phyloP scores from a whole-genome alignment of 2,888 invertebrate genomes.

The Drosophila prostipennis region DNA sequence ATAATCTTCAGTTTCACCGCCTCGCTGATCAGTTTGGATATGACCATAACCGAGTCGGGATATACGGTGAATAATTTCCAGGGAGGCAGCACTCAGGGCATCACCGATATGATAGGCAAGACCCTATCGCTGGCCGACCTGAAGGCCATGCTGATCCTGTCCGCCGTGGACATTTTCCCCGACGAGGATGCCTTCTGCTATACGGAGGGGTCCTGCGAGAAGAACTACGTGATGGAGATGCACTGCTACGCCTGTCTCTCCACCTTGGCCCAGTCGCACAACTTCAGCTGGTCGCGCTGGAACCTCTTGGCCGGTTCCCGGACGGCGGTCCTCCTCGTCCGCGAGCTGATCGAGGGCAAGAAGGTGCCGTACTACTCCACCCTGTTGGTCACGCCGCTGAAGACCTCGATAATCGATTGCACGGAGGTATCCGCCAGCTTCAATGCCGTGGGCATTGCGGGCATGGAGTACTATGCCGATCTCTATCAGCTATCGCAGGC shows the following conservation, averaged over 20 bases:
- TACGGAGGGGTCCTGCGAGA: constrained; percentile 88
- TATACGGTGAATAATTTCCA: constrained; percentile 83
- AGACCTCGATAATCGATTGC: constrained; percentile 88
- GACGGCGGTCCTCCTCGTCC: constrained; percentile 82
- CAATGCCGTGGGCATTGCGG: constrained; percentile 84
- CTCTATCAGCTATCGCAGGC: constrained; percentile 89
- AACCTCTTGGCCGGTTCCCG: constrained; percentile 86
- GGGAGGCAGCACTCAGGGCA: constrained; percentile 82
- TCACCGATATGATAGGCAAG: constrained; percentile 82
- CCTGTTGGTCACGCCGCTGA: constrained; percentile 88
- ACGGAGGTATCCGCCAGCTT: constrained; percentile 91
- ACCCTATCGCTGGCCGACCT: constrained; percentile 77
- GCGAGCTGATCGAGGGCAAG: constrained; percentile 83
- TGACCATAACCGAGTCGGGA: constrained; percentile 84
- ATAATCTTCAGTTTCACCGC: constrained; percentile 85
- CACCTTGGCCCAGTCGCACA: constrained; percentile 88
- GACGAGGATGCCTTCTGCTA: constrained; percentile 90
- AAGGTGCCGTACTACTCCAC: constrained; percentile 84
- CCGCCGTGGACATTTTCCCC: constrained; percentile 93
- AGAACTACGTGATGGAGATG: constrained; percentile 90
- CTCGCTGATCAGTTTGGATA: constrained; percentile 86
- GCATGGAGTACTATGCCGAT: constrained; percentile 88
- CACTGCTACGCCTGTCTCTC: constrained; percentile 93
- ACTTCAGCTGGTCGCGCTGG: constrained; percentile 93
- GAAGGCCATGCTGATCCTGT: constrained; percentile 84